Evolutionary conservation across 2,888 invertebrate genomes (phyloP), one percentile per base, ranked within the genome.

Genomic region (Eupithecia centaureata): DNA sequence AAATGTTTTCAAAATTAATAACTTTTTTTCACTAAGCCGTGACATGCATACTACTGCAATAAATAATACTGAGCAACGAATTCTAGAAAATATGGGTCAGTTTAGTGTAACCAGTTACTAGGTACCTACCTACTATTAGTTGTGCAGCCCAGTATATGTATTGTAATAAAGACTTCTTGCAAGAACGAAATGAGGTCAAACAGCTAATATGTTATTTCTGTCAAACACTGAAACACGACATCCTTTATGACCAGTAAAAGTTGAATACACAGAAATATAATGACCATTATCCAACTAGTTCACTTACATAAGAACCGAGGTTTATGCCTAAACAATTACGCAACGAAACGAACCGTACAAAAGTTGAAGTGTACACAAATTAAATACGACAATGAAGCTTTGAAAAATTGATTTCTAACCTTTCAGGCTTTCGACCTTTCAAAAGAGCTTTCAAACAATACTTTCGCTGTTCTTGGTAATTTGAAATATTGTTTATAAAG

Each of bases 401-500:
- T 83, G 83, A 85, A 85, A 84, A 85, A 86, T 85, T 75, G 76
- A 79, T 81, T 77, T 76, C 74, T 77, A 73, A 76, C 77, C 78
- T 82, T 83, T 79, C 72, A 78, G 79, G 76, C 79, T 81, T 78
- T 73, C 80, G 82, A 83, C 85, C 83, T 82, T 82, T 83, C 76
- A 77, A 57, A 71, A 78, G 77, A 79, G 80, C 78, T 76, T 74
- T 63, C 65, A 63, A 66, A 63, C 77, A 80, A 70, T 72, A 82
- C 87, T 89, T 88, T 89, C 87, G 83, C 84, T 86, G 76, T 84
- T 81, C 75, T 75, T 78, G 74, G 78, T 74, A 76, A 76, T 72
- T 79, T 83, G 78, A 84, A 81, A 82, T 81, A 82, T 79, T 72
- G 76, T 74, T 67, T 69, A 38, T 32, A 18, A 32, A 52, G 33